These are phyloP conservation scores for Heteropelma amictum DNA, from an alignment of 2,888 invertebrate genomes.

Conservation along the genomic window DNA sequence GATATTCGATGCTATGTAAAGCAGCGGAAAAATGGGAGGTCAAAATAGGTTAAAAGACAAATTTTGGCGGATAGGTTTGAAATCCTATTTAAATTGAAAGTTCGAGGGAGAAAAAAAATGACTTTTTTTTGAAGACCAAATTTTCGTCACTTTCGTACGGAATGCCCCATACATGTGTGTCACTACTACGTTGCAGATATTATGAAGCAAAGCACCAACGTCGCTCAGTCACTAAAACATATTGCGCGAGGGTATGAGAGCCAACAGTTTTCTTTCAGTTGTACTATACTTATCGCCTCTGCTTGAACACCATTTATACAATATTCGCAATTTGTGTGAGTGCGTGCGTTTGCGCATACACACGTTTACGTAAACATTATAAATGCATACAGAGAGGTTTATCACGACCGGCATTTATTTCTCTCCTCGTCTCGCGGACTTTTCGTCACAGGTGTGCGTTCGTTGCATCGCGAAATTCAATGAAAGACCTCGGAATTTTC, in stretches of 20 bases:
- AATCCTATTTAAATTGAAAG: too few relatives aligned
- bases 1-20: too few relatives aligned
- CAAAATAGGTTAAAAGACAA: too few relatives aligned
- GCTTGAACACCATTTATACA: slow-evolving; percentile 47
- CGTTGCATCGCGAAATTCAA: slow-evolving; percentile 43
- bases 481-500: slow-evolving; percentile 29
- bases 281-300: slow-evolving; percentile 52
- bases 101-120: too few relatives aligned
- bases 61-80: too few relatives aligned
- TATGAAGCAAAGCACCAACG: slow-evolving; percentile 21
- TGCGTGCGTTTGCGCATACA: not conserved
- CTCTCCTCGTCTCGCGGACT: slow-evolving; percentile 13
- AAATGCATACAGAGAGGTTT: slow-evolving; percentile 11
- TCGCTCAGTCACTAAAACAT: slow-evolving; percentile 23
- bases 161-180: not conserved
- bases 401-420: slow-evolving; percentile 37
- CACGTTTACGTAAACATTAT: not conserved
- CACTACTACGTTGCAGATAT: slow-evolving; percentile 26
- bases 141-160: not conserved
- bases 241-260: slow-evolving; percentile 11
- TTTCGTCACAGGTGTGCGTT: slow-evolving; percentile 48
- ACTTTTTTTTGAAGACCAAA: not conserved
- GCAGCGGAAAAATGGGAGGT: too few relatives aligned
- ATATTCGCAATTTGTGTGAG: not conserved
- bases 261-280: slow-evolving; percentile 40